Base-by-base conservation (phyloP, 2,797 vertebrate species). In the Trachurus trachurus region DNA sequence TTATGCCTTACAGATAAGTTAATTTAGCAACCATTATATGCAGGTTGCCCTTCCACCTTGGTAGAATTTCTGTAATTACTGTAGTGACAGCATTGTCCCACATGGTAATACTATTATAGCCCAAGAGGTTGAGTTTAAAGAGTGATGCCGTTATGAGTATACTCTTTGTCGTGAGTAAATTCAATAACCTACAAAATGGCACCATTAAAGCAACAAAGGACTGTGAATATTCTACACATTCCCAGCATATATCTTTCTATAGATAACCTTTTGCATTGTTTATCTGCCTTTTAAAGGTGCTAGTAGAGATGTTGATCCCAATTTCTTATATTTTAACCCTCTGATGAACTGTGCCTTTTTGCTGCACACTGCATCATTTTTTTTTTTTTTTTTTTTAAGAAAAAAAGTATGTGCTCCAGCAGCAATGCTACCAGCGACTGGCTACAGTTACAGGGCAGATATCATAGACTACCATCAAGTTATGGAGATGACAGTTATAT, bases 401-500 rank as follows among this genome's bases (percentile, higher is more conserved):
- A 34, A 34, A 34, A 34, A 67, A 61, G 63, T 72, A 40, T 82
- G 73, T 47, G 54, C 71, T 57, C 49, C 69, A 54, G 80, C 66
- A 57, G 58, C 76, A 63, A 31, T 77, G 70, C 58, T 22, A 66
- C 58, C 65, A 78, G 76, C 78, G 84, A 68, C 62, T 52, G 67
- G 60, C 80, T 83, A 67, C 57, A 82, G 79, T 82, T 77, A 63
- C 84, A 69, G 63, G n/a, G 65, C 68, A 82, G 65, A 83, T 89
- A 92, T 92, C 90, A 83, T 49, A 78, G 76, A 59, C 69, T 78
- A 68, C 81, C 80, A 89, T 88, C 78, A 81, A 85, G 88, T 90
- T 91, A 88, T 87, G 88, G 88, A 89, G 85, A 92, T 91, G 87
- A 87, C 81, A 81, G 79, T 91, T 90, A 88, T 88, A 89, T 93